Conservation (phyloP, 2,888 invertebrate genomes). For the Agrenia bidenticulata region DNA sequence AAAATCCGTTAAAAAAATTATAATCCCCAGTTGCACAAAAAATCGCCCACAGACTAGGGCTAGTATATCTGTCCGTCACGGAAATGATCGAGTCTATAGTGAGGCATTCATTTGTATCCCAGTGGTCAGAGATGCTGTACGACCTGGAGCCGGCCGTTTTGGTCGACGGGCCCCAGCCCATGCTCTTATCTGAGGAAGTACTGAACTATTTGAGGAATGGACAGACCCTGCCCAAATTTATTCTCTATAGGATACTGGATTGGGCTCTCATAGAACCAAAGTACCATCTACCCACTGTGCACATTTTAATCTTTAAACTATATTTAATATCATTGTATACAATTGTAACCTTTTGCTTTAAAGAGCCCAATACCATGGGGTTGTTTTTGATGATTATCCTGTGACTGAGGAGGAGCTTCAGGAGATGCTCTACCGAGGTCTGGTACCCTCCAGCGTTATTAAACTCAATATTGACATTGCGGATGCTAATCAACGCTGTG, state of each 20-base stretch:
- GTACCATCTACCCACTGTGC: too few relatives aligned
- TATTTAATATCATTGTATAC: too few relatives aligned
- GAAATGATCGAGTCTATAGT: conserved; percentile 33
- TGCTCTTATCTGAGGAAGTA: conserved; percentile 42
- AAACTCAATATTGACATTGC: conserved; percentile 37
- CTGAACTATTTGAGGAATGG: conserved; percentile 40
- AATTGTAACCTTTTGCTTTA: conserved; percentile 5
- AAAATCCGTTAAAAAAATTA: too few relatives aligned
- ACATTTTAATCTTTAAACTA: neutral
- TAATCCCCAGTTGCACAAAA: conserved; percentile 36
- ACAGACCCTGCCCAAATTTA: conserved; percentile 37
- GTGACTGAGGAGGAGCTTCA: conserved; percentile 35
- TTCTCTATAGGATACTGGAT: conserved; percentile 42
- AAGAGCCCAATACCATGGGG: conserved; percentile 47
- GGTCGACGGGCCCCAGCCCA: conserved; percentile 37
- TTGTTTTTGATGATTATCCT: conserved; percentile 49
- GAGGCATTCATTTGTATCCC: conserved; percentile 27
- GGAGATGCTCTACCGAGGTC: conserved; percentile 43
- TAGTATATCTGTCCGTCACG: conserved; percentile 35
- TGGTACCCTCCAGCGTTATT: conserved; percentile 40
- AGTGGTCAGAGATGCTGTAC: conserved; percentile 22
- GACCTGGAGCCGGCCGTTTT: conserved; percentile 20
- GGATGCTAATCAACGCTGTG: conserved; percentile 29
- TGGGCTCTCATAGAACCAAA: conserved; percentile 39
- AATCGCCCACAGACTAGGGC: conserved; percentile 38